Evolutionary conservation across 2,888 invertebrate species (phyloP).

Genomic region (Poecilobothrus nobilitatus): DNA sequence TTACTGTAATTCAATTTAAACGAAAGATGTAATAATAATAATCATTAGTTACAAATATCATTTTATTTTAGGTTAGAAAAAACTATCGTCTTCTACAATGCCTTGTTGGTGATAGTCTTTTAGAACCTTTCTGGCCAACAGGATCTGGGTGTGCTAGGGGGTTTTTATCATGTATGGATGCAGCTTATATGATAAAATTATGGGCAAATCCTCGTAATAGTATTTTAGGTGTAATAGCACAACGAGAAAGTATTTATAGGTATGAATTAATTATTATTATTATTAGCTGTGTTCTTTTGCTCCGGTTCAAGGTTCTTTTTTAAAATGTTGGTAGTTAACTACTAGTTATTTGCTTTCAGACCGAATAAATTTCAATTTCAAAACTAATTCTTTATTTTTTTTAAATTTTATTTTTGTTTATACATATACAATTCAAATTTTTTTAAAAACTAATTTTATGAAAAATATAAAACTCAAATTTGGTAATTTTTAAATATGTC

Average conservation of each 20-base stretch:
- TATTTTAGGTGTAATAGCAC: slow-evolving; percentile 74
- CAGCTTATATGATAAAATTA: slow-evolving; percentile 86
- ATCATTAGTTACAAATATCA: too few species aligned
- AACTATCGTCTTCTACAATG: slow-evolving; percentile 78
- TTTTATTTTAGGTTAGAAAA: slow-evolving; percentile 40
- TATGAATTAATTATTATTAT: slow-evolving; percentile 46
- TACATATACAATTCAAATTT: too few species aligned
- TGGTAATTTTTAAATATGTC: too few species aligned
- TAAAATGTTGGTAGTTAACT: neutral
- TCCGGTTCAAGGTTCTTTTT: neutral
- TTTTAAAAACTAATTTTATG: too few species aligned
- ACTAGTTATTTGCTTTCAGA: neutral
- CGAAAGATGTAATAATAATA: too few species aligned
- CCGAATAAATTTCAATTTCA: too few species aligned
- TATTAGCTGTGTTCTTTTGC: slow-evolving; percentile 20
- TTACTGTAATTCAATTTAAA: slow-evolving; percentile 46
- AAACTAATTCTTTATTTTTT: too few species aligned
- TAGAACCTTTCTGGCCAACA: slow-evolving; percentile 99
- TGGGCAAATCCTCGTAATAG: slow-evolving; percentile 63
- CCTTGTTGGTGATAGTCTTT: slow-evolving; percentile 89
- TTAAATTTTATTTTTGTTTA: too few species aligned
- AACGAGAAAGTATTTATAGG: slow-evolving; percentile 89
- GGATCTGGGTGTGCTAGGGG: slow-evolving; percentile 97
- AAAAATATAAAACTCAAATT: too few species aligned
- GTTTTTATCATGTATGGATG: slow-evolving; percentile 90